These are phyloP conservation scores for Rhagologus leucostigma DNA, from an alignment of 2,113 vertebrate species.

Conservation along the genomic window DNA sequence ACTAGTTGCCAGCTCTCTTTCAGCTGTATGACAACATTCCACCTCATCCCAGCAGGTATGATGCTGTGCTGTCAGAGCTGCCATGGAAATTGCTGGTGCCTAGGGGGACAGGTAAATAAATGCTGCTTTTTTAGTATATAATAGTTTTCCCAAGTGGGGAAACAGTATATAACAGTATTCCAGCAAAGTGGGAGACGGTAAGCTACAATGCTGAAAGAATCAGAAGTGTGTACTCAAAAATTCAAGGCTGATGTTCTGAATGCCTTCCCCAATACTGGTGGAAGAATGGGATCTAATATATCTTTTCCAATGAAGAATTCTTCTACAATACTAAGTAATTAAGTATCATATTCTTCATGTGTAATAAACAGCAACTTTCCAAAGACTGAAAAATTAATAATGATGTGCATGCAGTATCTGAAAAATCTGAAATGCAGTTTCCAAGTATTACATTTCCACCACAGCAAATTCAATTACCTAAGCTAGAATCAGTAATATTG, in stretches of 20 bases:
- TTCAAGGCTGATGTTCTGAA: neutral
- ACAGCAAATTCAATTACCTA: neutral
- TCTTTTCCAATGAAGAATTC: neutral
- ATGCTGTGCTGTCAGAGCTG: constrained; percentile 17
- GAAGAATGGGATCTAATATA: neutral
- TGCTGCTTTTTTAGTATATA: neutral
- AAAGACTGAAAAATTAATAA: neutral
- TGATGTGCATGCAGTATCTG: neutral
- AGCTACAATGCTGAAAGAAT: neutral
- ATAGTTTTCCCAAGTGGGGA: neutral
- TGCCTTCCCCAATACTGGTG: neutral
- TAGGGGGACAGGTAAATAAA: constrained; percentile 44
- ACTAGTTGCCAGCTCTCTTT: constrained; percentile 12
- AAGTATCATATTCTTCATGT: neutral
- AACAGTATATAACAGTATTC: neutral
- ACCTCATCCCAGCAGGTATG: constrained; percentile 44
- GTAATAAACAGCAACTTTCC: neutral
- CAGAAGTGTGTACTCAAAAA: neutral
- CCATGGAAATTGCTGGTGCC: neutral
- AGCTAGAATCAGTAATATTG: neutral
- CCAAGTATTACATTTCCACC: neutral
- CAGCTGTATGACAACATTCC: constrained; percentile 23
- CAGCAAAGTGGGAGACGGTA: neutral
- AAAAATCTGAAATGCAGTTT: neutral
- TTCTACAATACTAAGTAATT: neutral